Conservation (phyloP, 2,888 invertebrate genomes). For the Heterodera filipjevi region DNA sequence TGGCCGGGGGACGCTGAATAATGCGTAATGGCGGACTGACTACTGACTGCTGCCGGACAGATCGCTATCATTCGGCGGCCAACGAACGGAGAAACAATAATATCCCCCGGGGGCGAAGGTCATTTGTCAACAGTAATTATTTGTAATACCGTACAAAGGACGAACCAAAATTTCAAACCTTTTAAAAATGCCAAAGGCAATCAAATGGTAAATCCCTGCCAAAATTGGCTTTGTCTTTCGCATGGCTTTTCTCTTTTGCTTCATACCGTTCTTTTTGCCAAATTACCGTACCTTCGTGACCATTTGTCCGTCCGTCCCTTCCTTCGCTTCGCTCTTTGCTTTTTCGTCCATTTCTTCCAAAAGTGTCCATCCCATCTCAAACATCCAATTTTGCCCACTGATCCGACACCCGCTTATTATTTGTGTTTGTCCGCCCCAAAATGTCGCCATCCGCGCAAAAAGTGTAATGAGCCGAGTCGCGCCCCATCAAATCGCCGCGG, state of each 20-base stretch:
- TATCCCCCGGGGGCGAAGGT: background rate
- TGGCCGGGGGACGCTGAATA: background rate
- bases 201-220: background rate
- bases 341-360: background rate
- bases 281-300: background rate
- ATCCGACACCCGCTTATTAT: conserved; percentile 11
- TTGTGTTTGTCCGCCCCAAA: conserved; percentile 1
- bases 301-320: too few species aligned
- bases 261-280: too few species aligned
- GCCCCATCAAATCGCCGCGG: conserved; percentile 11
- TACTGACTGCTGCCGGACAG: background rate
- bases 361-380: background rate
- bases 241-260: too few species aligned
- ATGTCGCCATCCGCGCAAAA: conserved; percentile 12
- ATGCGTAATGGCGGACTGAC: background rate
- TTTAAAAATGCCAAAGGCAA: background rate
- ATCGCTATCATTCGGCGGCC: background rate
- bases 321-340: background rate
- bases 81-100: background rate
- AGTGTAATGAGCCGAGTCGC: conserved; percentile 11
- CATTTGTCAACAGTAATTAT: background rate
- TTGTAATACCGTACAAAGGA: background rate
- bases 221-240: background rate
- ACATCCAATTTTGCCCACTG: conserved; percentile 1
- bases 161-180: background rate